Percentiles rank a stretch among this genome's conserved stretches.
Conservation (phyloP, 2,888 invertebrate genomes). For the Tortricodes alternella region DNA sequence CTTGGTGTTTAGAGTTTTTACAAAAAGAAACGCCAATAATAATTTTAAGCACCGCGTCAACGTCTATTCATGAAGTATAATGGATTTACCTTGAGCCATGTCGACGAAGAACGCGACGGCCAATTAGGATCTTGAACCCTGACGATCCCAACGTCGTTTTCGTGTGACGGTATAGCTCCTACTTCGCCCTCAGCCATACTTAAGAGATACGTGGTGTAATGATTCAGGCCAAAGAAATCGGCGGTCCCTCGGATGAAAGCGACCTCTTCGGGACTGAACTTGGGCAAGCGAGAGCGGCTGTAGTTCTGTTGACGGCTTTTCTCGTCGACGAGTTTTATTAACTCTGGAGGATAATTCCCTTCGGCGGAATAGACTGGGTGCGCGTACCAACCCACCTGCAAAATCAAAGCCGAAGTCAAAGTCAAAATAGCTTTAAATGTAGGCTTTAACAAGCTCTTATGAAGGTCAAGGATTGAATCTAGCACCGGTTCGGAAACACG, state of each 20-base stretch:
- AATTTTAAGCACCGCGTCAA: too few species aligned
- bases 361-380: constrained; percentile 78
- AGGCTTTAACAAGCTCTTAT: too few species aligned
- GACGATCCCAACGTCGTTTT: constrained; percentile 84
- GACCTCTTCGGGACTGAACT: constrained; percentile 78
- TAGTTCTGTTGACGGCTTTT: constrained; percentile 81
- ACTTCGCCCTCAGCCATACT: constrained; percentile 70
- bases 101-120: constrained; percentile 82
- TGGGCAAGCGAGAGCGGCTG: constrained; percentile 80
- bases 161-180: constrained; percentile 79
- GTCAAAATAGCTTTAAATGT: too few species aligned
- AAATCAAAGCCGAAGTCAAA: constrained; percentile 29
- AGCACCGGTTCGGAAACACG: too few species aligned
- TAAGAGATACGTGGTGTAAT: constrained; percentile 75
- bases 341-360: constrained; percentile 82
- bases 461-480: too few species aligned
- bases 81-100: constrained; percentile 82
- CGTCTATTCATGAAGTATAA: neutral
- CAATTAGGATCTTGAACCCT: constrained; percentile 82
- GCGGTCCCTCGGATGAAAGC: constrained; percentile 70
- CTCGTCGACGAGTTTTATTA: constrained; percentile 77
- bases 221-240: constrained; percentile 78
- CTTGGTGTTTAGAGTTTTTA: too few species aligned
- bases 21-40: too few species aligned
- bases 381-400: constrained; percentile 80